Percentiles rank a stretch among this genome's conserved stretches.
Evolutionary conservation across 1,140 invertebrate species (phyloP).

Genomic region (Myzus persicae): DNA sequence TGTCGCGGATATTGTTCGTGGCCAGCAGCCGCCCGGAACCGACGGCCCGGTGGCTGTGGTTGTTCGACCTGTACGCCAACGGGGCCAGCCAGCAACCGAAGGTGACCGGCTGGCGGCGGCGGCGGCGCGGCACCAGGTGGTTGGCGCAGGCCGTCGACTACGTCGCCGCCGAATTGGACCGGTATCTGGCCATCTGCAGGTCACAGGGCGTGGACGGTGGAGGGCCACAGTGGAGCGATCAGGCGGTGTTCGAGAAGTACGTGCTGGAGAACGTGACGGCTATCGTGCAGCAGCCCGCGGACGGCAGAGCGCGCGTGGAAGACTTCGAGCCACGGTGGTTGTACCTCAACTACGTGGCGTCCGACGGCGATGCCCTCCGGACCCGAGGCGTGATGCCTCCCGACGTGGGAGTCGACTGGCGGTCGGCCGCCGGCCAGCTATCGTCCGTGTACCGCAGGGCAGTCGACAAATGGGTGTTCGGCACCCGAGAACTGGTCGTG

Average conservation of each 20-base stretch:
- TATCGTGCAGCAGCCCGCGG: not conserved
- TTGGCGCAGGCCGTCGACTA: not conserved
- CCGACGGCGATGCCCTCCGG: not conserved
- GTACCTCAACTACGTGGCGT: constrained; percentile 35
- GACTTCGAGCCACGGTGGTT: not conserved
- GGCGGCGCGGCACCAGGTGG: not conserved
- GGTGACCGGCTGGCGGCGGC: no score
- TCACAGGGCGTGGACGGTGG: not conserved
- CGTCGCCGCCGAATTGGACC: not conserved
- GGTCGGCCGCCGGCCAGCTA: not conserved
- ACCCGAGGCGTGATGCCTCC: not conserved
- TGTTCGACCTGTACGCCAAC: constrained; percentile 25
- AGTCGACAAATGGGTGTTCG: not conserved
- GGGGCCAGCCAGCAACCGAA: not conserved
- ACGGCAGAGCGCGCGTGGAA: not conserved
- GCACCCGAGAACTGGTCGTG: not conserved
- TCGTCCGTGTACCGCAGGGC: not conserved
- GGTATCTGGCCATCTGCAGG: not conserved
- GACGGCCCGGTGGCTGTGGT: constrained; percentile 46
- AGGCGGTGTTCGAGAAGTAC: not conserved
- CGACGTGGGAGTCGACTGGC: constrained; percentile 4
- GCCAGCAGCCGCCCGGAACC: not conserved
- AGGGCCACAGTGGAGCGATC: not conserved
- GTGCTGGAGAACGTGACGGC: constrained; percentile 28
- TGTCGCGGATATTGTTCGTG: constrained; percentile 1